Percentiles rank a stretch among this genome's conserved stretches.
These are phyloP conservation scores for Tachystola acroxantha DNA, from an alignment of 2,888 invertebrate species.

Conservation along the genomic window DNA sequence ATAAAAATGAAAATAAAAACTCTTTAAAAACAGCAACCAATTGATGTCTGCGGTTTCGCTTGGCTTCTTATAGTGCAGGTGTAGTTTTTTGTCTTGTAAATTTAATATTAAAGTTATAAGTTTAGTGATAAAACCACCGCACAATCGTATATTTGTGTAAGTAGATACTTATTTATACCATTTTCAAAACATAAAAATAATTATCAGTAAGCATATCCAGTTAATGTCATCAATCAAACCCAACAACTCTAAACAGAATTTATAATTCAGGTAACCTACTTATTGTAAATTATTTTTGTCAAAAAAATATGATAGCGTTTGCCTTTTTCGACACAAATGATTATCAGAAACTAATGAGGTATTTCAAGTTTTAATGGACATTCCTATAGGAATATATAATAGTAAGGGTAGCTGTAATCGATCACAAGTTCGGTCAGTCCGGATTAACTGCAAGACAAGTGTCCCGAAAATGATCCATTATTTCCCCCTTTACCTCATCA, in stretches of 20 bases:
- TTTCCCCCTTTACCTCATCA: slow-evolving; percentile 75
- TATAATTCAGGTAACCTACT: too few relatives aligned
- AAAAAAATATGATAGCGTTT: too few relatives aligned
- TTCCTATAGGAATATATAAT: slow-evolving; percentile 28
- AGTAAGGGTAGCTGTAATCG: slow-evolving; percentile 43
- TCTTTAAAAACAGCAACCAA: slow-evolving; percentile 43
- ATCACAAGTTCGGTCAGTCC: slow-evolving; percentile 43
- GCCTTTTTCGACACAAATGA: too few relatives aligned
- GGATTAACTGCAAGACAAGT: slow-evolving; percentile 65
- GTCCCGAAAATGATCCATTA: slow-evolving; percentile 75
- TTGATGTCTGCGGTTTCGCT: slow-evolving; percentile 50
- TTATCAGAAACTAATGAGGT: too few relatives aligned
- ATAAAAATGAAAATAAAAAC: slow-evolving; percentile 32
- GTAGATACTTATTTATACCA: too few relatives aligned
- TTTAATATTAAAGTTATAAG: neutral
- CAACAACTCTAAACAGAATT: too few relatives aligned
- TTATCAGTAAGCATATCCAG: too few relatives aligned
- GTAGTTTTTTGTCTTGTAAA: slow-evolving; percentile 24
- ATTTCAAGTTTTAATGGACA: slow-evolving; percentile 49
- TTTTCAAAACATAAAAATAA: too few relatives aligned
- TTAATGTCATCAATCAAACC: too few relatives aligned
- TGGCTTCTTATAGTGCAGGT: slow-evolving; percentile 35
- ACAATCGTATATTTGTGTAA: neutral
- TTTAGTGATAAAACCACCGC: neutral
- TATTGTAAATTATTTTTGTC: too few relatives aligned